phyloP scores from a whole-genome alignment of 2,888 invertebrate genomes.

The Lithosia quadra region DNA sequence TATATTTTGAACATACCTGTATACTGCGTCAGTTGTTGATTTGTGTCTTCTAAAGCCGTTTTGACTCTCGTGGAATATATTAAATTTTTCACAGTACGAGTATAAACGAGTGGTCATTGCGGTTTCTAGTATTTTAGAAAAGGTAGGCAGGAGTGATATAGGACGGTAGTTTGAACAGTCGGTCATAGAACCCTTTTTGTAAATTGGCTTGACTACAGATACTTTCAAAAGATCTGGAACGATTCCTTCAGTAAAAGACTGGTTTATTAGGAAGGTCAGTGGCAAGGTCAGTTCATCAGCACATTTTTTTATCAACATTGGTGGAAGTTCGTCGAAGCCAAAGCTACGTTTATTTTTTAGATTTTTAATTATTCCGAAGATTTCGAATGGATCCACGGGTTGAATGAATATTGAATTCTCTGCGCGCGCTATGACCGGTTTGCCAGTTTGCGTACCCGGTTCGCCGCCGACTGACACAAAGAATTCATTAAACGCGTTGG shows the following conservation, averaged over 20 bases:
- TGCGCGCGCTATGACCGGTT: not conserved
- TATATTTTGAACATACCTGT: too few relatives aligned
- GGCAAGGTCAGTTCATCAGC: not conserved
- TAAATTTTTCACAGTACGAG: too few relatives aligned
- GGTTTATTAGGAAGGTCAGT: not conserved
- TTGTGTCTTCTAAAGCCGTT: too few relatives aligned
- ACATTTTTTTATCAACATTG: not conserved
- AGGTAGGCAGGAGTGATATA: not conserved
- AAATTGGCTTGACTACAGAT: too few relatives aligned
- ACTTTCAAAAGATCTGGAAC: not conserved
- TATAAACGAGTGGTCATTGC: constrained; percentile 1
- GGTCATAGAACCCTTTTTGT: not conserved
- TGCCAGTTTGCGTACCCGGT: too few relatives aligned
- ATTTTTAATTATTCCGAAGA: too few relatives aligned
- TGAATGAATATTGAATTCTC: too few relatives aligned
- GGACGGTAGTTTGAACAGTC: not conserved
- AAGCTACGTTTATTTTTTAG: too few relatives aligned
- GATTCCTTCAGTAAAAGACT: not conserved
- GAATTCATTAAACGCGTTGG: not conserved
- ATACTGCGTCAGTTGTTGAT: too few relatives aligned
- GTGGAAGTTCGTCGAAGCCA: too few relatives aligned
- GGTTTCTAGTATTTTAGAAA: not conserved
- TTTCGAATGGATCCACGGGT: too few relatives aligned
- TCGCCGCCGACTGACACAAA: not conserved
- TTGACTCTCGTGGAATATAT: too few relatives aligned